Percentiles rank a stretch among this genome's conserved stretches.
Conservation (phyloP, 2,113 vertebrate species). For the Setophaga kirtlandii region DNA sequence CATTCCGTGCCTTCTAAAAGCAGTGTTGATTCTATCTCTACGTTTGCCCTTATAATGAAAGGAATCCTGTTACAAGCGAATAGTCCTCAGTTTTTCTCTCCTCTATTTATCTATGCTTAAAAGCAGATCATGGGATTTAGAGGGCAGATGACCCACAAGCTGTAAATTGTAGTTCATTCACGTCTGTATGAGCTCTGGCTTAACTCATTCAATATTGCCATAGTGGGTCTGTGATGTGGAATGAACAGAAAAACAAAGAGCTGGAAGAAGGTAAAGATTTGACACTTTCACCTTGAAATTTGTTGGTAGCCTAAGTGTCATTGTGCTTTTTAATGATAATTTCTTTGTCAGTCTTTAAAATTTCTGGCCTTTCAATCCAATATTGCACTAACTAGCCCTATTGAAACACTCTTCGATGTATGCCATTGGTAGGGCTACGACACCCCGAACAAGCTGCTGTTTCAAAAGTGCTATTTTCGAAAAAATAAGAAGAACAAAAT, state of each 20-base stretch:
- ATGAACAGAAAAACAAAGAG: slow-evolving; percentile 19
- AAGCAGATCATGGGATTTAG: background rate
- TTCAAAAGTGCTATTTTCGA: background rate
- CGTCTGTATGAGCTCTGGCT: background rate
- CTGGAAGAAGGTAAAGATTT: slow-evolving; percentile 5
- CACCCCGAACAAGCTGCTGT: background rate
- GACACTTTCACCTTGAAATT: background rate
- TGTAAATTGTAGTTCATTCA: background rate
- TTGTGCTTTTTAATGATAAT: slow-evolving; percentile 4
- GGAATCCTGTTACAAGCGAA: background rate
- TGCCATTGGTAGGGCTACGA: background rate
- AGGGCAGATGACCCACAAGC: background rate
- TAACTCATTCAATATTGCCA: background rate
- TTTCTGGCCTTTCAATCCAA: background rate
- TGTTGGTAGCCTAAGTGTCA: background rate
- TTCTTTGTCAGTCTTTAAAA: background rate
- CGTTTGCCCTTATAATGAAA: background rate
- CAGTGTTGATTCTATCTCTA: background rate
- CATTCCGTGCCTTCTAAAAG: background rate
- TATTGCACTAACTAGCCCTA: background rate
- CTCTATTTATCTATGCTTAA: background rate
- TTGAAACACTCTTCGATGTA: background rate
- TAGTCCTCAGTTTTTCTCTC: background rate
- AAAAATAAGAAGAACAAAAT: background rate
- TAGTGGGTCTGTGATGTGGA: background rate